Evolutionary conservation across 37 sponge, comb jelly and placozoan genomes (phyloP), one percentile per base, ranked within the genome.

Genomic region (Oopsacas minuta): DNA sequence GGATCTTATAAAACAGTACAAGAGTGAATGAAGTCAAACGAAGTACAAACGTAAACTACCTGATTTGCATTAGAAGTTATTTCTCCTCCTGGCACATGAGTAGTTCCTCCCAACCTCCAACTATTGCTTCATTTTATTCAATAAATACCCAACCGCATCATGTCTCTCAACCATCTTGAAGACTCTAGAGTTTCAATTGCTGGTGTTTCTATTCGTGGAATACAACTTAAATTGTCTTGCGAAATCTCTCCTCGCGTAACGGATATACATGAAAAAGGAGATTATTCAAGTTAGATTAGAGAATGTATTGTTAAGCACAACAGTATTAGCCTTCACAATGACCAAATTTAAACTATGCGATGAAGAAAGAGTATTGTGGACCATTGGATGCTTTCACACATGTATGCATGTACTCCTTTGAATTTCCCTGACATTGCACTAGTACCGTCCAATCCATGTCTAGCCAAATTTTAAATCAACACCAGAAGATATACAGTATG

Each of bases 401-500:
- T 61, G 7, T 34, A 61, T 3, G 75, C 75, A 25, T 61, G 75
- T 61, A 61, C 75, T 61, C 75, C 75, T 61, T 61, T 61, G 75
- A 61, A 61, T 61, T 61, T 61, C 22, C 75, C 75, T 32, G 75
- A 61, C 22, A 61, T 61, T 61, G 75, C 75, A 61, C 75, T 61
- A 42, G 8, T 15, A 3, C 75, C 75, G 22, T 61, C 75, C 75
- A 61, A 61, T 61, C 75, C 75, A 61, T 32, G 75, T 61, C 75
- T 34, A 61, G 28, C 75, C 75, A 61, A 61, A 61, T 61, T 61
- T 61, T 34, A 61, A 61, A 61, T 61, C 75, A 61, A 61, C 32
- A 61, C 75, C 75, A 61, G 75, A 61, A 61, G 75, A 61, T 61
- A 34, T 61, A 61, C 75, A 61, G 75, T 61, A 61, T 61, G 75